Percentiles rank a stretch among this genome's conserved stretches.
phyloP scores from a whole-genome alignment of 2,113 vertebrate genomes.

The Symphodus melops region DNA sequence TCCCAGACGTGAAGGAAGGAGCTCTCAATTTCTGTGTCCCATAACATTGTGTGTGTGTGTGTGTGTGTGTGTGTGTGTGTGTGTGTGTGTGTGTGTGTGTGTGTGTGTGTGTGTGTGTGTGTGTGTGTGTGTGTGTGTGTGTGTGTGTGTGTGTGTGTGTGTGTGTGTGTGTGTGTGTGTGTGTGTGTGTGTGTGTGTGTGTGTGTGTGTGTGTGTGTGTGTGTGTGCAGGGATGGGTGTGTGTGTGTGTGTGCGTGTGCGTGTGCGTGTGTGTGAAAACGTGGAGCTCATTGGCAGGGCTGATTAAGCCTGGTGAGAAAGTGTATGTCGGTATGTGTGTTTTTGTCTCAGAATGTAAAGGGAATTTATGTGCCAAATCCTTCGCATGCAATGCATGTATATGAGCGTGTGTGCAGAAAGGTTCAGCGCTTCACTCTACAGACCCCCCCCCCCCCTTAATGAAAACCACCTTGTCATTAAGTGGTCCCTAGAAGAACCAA shows the following conservation, averaged over 20 bases:
- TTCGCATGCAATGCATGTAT: slow-evolving; percentile 46
- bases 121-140: no score
- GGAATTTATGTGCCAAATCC: slow-evolving; percentile 25
- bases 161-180: no score
- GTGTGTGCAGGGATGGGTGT: no score
- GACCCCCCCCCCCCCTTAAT: slow-evolving; percentile 69
- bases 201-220: no score
- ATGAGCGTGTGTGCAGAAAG: slow-evolving; percentile 29
- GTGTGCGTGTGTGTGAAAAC: slow-evolving; percentile 51
- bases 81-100: no score
- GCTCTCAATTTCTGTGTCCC: slow-evolving; percentile 40
- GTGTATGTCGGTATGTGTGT: slow-evolving; percentile 28
- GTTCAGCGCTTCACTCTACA: slow-evolving; percentile 17
- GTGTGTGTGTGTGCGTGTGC: no score
- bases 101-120: no score
- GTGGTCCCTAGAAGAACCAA: slow-evolving; percentile 50
- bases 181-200: no score
- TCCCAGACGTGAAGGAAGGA: slow-evolving; percentile 59
- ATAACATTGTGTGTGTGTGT: slow-evolving; percentile 24
- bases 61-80: no score
- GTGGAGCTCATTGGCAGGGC: slow-evolving; percentile 42
- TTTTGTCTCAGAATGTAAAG: slow-evolving; percentile 13
- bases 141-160: no score
- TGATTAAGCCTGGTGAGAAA: slow-evolving; percentile 52
- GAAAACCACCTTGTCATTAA: slow-evolving; percentile 76